Base-by-base conservation (phyloP, 2,888 invertebrate genomes). In the Conchocele bisecta region DNA sequence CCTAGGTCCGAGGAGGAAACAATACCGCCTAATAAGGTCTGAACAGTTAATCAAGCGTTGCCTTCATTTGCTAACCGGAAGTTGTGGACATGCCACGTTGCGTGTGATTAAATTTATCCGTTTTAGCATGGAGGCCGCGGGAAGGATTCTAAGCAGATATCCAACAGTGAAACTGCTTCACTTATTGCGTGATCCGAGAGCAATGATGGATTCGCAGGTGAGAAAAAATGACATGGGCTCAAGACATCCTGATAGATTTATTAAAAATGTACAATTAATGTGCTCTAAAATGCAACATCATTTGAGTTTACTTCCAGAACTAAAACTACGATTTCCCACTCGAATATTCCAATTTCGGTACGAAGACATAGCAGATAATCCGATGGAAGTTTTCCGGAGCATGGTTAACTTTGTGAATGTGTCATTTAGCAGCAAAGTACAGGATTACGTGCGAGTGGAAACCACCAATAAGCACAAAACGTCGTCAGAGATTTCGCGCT, bases 131-230 rank as follows among this genome's bases (percentile, higher is more conserved):
- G 17, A 56, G 15, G 48, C 61, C 26, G 69, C 48, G 0, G 37
- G 63, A 31, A 9, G 20, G 3, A 41, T 76, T 11, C 24, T 76
- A 13, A n/a, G 54, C 0, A 4, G 20, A n/a, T 58, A 50, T 24
- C 15, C 13, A 11, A 57, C 61, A 15, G 37, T 76, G 7, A 72
- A 58, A 39, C 42, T 76, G 3, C 54, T 76, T n/a, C 68, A 76
- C 46, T 53, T 76, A 5, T 29, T 72, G 4, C 56, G 76, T 13
- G 76, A 76, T 42, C 76, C 76, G 1, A 56, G 76, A 1, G 76
- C 76, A 0, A 76, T 76, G 76, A 28, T 76, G n/a, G 72, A 76
- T 39, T 76, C 76, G 7, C 76, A 76, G 44, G 61, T 63, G 2
- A 28, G 72, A 13, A 72, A 72, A 39, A 48, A 53, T n/a, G 72